Percentiles rank a stretch among this genome's conserved stretches.
Conservation (phyloP, 1,140 invertebrate genomes). For the Drosophila albomicans region DNA sequence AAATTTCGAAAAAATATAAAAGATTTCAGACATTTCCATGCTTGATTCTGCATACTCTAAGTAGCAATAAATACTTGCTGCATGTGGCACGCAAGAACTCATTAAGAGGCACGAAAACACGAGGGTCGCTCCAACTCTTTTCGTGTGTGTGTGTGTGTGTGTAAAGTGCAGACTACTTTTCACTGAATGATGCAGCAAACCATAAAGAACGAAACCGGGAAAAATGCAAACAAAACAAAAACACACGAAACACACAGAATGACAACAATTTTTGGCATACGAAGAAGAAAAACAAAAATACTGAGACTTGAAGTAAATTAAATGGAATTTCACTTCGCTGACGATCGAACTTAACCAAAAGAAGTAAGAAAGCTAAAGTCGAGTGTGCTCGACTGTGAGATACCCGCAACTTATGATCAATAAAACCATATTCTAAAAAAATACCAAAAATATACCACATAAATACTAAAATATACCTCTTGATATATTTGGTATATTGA, state of each 20-base stretch:
- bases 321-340: conserved; percentile 34
- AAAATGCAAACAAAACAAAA: conserved; percentile 2
- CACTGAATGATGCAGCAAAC: conserved; percentile 56
- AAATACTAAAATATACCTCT: no score
- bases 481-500: no score
- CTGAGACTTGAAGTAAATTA: conserved; percentile 27
- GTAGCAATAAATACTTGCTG: conserved; percentile 34
- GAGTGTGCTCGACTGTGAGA: no score
- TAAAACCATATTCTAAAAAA: no score
- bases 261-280: conserved; percentile 58
- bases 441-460: no score
- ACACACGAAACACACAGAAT: conserved; percentile 53
- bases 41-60: conserved; percentile 42
- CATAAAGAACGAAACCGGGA: conserved; percentile 50
- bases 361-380: no score
- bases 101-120: conserved; percentile 71
- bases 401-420: no score
- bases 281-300: conserved; percentile 3
- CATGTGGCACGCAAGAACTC: conserved; percentile 79
- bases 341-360: conserved; percentile 16
- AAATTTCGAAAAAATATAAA: conserved; percentile 10
- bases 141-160: conserved; percentile 25
- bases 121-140: conserved; percentile 31
- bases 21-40: conserved; percentile 22
- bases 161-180: conserved; percentile 5